Evolutionary conservation across 2,113 vertebrate genomes (phyloP).

Genomic region (Pongo abelii): DNA sequence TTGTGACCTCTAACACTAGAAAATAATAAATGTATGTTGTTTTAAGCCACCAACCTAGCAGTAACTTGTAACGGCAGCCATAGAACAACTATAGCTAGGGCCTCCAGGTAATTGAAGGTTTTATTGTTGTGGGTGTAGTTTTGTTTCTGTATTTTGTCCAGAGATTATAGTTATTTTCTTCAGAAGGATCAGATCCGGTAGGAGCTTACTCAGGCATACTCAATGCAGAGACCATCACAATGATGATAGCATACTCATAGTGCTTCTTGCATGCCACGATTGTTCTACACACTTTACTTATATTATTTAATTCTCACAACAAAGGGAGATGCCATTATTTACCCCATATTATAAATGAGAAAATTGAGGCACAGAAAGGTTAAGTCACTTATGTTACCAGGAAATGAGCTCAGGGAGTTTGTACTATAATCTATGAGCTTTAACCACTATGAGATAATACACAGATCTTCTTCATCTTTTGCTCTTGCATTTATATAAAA

Average conservation of each 20-base stretch:
- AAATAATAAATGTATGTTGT: background rate
- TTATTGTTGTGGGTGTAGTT: background rate
- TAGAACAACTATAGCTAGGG: background rate
- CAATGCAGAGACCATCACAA: background rate
- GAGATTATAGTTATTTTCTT: background rate
- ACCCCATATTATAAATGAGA: background rate
- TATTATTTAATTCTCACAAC: background rate
- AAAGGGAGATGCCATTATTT: background rate
- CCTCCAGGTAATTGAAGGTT: background rate
- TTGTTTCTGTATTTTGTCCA: background rate
- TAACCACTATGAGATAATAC: background rate
- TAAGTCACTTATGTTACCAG: background rate
- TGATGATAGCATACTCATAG: rapidly evolving
- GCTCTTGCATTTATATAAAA: background rate
- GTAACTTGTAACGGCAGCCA: background rate
- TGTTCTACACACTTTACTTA: background rate
- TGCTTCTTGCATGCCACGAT: rapidly evolving
- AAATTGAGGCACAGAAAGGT: background rate
- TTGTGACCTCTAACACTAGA: background rate
- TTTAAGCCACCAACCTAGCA: background rate
- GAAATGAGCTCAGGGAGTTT: background rate
- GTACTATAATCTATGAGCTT: background rate
- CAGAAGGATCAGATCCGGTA: background rate
- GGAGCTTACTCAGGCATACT: background rate
- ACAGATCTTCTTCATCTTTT: background rate